Conservation (phyloP, 2,113 vertebrate genomes). For the Ammodytes marinus region DNA sequence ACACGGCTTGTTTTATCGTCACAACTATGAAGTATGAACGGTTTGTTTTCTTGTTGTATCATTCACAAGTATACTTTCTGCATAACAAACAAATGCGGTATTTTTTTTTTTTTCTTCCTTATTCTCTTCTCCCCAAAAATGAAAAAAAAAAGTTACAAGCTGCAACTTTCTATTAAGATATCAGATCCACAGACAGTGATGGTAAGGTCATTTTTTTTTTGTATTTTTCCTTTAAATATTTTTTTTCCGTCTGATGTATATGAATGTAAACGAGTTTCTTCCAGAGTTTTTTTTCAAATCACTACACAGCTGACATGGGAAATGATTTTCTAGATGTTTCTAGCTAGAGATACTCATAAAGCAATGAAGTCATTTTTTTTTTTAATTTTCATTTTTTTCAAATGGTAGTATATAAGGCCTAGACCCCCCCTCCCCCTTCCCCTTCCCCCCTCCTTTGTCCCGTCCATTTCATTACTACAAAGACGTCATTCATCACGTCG, state of each 20-base stretch:
- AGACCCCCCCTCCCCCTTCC: slow-evolving; percentile 53
- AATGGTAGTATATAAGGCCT: slow-evolving; percentile 81
- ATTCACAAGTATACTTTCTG: slow-evolving; percentile 88
- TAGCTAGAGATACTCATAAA: slow-evolving; percentile 89
- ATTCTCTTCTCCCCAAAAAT: slow-evolving; percentile 66
- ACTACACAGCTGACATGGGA: slow-evolving; percentile 85
- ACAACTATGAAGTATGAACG: slow-evolving; percentile 87
- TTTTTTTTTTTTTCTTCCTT: slow-evolving; percentile 41
- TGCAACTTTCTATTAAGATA: slow-evolving; percentile 87
- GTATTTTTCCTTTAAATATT: slow-evolving; percentile 49
- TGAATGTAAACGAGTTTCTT: slow-evolving; percentile 86
- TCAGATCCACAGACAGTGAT: slow-evolving; percentile 87
- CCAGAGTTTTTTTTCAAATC: slow-evolving; percentile 73
- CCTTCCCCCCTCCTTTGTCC: slow-evolving; percentile 29
- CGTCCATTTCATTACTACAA: slow-evolving; percentile 23
- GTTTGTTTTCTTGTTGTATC: slow-evolving; percentile 69
- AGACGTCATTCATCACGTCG: slow-evolving; percentile 43
- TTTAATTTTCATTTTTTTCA: slow-evolving; percentile 17
- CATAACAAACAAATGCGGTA: slow-evolving; percentile 90
- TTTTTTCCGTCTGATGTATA: slow-evolving; percentile 68
- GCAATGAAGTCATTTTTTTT: slow-evolving; percentile 76
- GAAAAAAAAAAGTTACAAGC: slow-evolving; percentile 82
- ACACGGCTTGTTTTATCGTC: slow-evolving; percentile 89
- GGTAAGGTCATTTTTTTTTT: slow-evolving; percentile 48
- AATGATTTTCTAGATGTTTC: slow-evolving; percentile 86